Evolutionary conservation across 2,113 vertebrate genomes (phyloP).

Genomic region (Mormoops blainvillei): DNA sequence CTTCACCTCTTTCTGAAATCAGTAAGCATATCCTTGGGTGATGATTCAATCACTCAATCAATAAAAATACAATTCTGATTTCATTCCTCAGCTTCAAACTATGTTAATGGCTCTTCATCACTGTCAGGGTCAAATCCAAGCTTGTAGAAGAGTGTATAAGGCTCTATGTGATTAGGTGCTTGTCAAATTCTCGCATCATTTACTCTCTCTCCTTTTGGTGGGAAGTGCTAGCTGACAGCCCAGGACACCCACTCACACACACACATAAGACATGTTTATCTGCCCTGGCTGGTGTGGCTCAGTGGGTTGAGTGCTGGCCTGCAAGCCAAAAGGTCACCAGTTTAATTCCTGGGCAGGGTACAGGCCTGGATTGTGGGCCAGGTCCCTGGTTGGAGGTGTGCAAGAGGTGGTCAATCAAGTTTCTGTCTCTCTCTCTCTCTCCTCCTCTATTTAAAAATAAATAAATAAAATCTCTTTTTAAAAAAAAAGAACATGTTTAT

Average conservation of each 20-base stretch:
- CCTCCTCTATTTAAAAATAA: not conserved
- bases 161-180: not conserved
- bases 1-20: too few species aligned
- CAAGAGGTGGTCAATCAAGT: not conserved
- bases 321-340: too few species aligned
- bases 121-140: not conserved
- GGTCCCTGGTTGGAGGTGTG: not conserved
- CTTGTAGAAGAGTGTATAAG: not conserved
- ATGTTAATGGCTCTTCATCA: not conserved
- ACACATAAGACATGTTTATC: not conserved
- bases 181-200: not conserved
- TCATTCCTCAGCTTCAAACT: not conserved
- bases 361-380: too few species aligned
- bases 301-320: too few species aligned
- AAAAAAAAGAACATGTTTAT: not conserved
- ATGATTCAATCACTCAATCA: too few species aligned
- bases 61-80: not conserved
- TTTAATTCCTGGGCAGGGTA: too few species aligned
- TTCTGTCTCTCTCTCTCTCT: not conserved
- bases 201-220: not conserved
- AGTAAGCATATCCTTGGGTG: too few species aligned
- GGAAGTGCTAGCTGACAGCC: not conserved
- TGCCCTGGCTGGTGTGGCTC: too few species aligned
- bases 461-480: too few species aligned
- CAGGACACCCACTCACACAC: not conserved